Evolutionary conservation across 2,797 vertebrate genomes (phyloP), one percentile per base, ranked within the genome.

Genomic region (Esox lucius): DNA sequence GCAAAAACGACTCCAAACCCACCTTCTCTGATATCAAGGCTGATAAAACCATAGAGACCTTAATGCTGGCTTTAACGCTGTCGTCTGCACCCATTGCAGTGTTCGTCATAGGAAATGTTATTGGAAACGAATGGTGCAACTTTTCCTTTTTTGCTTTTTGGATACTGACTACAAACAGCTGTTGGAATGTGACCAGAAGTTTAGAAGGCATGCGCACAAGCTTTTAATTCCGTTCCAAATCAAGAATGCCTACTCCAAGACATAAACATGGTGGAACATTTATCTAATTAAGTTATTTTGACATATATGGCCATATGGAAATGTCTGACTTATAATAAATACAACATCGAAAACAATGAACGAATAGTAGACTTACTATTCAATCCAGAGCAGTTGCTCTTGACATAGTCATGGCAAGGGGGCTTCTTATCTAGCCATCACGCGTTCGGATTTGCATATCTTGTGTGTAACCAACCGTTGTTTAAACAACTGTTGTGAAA

Each of bases 101-200:
- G 31, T 95, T 95, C 22, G 94, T 95, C 1, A 91, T 95, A 0
- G 94, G 94, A 3, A 94, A 94, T 1, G 94, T 94, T 39, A 39
- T 93, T 74, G 95, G 94, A 11, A 92, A 95, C 39, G 77, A 88
- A 71, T 95, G 95, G 94, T 95, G 95, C 83, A 92, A 87, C 80
- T 95, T 95, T 71, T 94, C 94, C 0, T 94, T 94, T 73, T 91
- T 94, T 49, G 90, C 95, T n/a, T 95, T 95, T 78, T 95, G 95
- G 94, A 93, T 94, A 77, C 85, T 95, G 85, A 87, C 93, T 6
- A 81, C 90, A 3, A 95, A 94, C 85, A 95, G 95, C 39, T 94
- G 94, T 87, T 94, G 92, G 83, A 95, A 95, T 62, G 93, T 95
- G 6, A 95, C 75, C 93, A 93, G 48, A 94, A 93, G 79, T 95